Percentiles rank a stretch among this genome's conserved stretches.
These are phyloP conservation scores for Antechinus stuartii DNA, from an alignment of 2,113 vertebrate genomes.

Conservation along the genomic window DNA sequence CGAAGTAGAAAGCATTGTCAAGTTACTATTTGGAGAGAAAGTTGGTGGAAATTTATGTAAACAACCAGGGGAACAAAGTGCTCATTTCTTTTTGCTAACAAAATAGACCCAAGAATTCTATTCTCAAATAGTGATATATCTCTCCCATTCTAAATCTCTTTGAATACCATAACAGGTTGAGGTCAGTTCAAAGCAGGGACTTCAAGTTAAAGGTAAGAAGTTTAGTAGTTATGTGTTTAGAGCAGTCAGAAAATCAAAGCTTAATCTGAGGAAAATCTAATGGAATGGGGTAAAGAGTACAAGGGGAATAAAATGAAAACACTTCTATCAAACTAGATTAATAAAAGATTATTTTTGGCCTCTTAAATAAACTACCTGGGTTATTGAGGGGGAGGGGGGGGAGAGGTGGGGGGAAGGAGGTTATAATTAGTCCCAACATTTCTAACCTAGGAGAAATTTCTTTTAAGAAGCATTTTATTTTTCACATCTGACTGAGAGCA, in stretches of 20 bases:
- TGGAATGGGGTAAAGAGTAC: not conserved
- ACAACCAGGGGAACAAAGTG: not conserved
- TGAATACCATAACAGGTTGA: not conserved
- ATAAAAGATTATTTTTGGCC: not conserved
- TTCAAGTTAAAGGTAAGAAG: not conserved
- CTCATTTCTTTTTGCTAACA: not conserved
- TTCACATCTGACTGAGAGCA: constrained; percentile 74
- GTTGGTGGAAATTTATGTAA: not conserved
- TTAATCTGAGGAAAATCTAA: not conserved
- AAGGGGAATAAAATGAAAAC: not conserved
- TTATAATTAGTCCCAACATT: constrained; percentile 68
- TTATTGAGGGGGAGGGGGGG: constrained; percentile 50
- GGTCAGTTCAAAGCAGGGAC: not conserved
- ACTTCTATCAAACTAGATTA: not conserved
- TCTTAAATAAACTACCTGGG: constrained; percentile 32
- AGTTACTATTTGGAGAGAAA: not conserved
- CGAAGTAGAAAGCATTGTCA: not conserved
- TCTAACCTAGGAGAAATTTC: constrained; percentile 73
- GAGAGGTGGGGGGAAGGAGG: not conserved
- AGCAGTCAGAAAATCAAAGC: not conserved
- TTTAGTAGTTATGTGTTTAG: not conserved
- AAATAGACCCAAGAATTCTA: not conserved
- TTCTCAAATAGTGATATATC: not conserved
- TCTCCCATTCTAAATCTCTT: not conserved
- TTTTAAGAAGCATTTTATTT: constrained; percentile 73